Evolutionary conservation across 2,888 invertebrate species (phyloP), one percentile per base, ranked within the genome.

Genomic region (Baronia brevicornis): DNA sequence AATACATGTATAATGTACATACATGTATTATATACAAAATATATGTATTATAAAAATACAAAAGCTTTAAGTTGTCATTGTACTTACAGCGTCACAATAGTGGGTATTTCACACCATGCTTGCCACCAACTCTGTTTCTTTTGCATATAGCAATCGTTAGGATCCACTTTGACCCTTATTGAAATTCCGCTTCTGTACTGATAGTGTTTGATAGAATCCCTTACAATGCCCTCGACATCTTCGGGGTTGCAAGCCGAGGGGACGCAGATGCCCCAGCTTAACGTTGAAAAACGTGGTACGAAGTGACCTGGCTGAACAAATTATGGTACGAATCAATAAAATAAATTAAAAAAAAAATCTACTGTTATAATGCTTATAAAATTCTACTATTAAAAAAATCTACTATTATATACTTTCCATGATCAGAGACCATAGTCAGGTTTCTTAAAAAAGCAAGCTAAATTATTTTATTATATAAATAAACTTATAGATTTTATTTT

Each of bases 201-300:
- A 54, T 90, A 90, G 23, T 85, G 84, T 27, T 85, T 79, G 42
- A 90, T 55, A 29, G 88, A 87, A 37, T 86, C 85, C 43, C 86
- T 85, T 41, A 91, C 57, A 38, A 89, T 66, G 44, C 69, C 66
- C 48, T 86, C 85, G 8, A 88, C 89, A 50, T 89, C 87, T 23
- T 85, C 78, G 10, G 86, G 78, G 9, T 85, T 75, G 56, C 91
- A 91, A 5, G 86, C 85, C 2, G 88, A 82, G 1, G 91, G 91
- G 26, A 91, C 73, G 55, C 91, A 91, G 9, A 91, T 64, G 1
- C 89, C 91, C 91, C 91, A 91, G 52, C 89, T 90, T 43, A 88
- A 73, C 41, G 90, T 88, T 11, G 90, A 88, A 68, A 90, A 91
- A 53, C 88, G 88, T 32, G 91, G 91, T 61, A 89, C 85, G 67